Percentiles rank a stretch among this genome's conserved stretches.
These are phyloP conservation scores for Entosphenus tridentatus DNA, from an alignment of 2,113 vertebrate genomes.

Conservation along the genomic window DNA sequence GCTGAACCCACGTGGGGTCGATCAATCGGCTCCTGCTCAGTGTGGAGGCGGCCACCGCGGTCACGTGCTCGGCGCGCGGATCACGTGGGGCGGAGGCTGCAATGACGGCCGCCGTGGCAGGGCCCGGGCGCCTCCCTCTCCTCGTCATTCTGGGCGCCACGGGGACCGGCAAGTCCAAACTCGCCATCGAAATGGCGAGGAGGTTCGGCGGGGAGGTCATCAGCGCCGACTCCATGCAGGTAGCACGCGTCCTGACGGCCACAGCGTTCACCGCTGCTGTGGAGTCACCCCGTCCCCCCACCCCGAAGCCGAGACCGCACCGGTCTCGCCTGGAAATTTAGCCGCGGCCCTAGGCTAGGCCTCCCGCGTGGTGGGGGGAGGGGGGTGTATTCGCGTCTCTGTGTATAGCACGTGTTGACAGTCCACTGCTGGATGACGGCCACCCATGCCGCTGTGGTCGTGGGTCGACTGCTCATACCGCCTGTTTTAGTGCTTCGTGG, in stretches of 20 bases:
- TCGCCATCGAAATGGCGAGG: conserved; percentile 54
- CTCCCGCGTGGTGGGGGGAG: no score
- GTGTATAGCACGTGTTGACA: no score
- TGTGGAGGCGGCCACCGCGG: conserved; percentile 10
- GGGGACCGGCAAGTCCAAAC: conserved; percentile 60
- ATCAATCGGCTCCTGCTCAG: neutral
- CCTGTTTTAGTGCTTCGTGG: no score
- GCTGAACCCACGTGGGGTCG: neutral
- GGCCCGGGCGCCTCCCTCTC: conserved; percentile 21
- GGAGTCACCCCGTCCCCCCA: no score
- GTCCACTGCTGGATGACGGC: no score
- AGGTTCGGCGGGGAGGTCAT: conserved; percentile 51
- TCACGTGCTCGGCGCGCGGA: conserved; percentile 11
- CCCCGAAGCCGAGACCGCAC: no score
- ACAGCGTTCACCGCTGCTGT: no score
- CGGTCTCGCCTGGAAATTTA: no score
- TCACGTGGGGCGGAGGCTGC: conserved; percentile 11
- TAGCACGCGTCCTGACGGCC: conserved; percentile 15
- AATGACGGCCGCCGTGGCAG: conserved; percentile 9
- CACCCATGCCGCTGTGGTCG: no score
- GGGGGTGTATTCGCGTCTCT: no score
- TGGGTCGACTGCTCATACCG: no score
- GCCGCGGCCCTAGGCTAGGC: no score
- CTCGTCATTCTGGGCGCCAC: conserved; percentile 70
- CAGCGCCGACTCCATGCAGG: conserved; percentile 91